Conservation (phyloP, 2,797 vertebrate species). For the Cheirogaleus major region DNA sequence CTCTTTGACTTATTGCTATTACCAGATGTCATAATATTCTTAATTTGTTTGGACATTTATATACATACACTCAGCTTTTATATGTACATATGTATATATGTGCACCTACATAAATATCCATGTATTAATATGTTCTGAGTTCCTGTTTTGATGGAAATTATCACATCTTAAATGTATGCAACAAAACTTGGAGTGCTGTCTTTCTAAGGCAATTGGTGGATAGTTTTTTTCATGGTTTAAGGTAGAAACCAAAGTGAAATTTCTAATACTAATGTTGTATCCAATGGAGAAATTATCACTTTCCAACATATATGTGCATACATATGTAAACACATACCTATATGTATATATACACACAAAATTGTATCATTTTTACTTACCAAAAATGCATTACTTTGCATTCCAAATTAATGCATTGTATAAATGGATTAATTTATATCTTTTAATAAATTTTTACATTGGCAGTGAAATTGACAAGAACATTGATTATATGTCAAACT, state of each 20-base stretch:
- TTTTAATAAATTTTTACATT: slow-evolving; percentile 80
- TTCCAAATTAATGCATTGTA: neutral
- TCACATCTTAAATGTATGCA: neutral
- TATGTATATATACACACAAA: neutral
- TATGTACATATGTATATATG: neutral
- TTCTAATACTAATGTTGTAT: neutral
- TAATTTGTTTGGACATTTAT: neutral
- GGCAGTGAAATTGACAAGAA: slow-evolving; percentile 98
- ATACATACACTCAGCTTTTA: neutral
- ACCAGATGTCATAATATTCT: neutral
- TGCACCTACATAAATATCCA: neutral
- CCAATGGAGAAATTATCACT: neutral
- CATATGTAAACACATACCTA: neutral
- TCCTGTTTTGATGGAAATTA: neutral
- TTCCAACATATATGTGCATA: neutral
- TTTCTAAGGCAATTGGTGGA: neutral
- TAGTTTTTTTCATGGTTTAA: neutral
- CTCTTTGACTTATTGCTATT: neutral
- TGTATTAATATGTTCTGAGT: neutral
- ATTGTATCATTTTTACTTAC: neutral
- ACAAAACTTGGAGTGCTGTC: neutral
- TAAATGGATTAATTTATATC: slow-evolving; percentile 50
- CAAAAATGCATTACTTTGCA: neutral
- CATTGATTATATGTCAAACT: slow-evolving; percentile 97
- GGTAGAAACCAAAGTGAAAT: neutral